Evolutionary conservation across 53 echinoderm and acorn worm genomes (phyloP), one percentile per base, ranked within the genome.

Genomic region (Mesocentrotus franciscanus): DNA sequence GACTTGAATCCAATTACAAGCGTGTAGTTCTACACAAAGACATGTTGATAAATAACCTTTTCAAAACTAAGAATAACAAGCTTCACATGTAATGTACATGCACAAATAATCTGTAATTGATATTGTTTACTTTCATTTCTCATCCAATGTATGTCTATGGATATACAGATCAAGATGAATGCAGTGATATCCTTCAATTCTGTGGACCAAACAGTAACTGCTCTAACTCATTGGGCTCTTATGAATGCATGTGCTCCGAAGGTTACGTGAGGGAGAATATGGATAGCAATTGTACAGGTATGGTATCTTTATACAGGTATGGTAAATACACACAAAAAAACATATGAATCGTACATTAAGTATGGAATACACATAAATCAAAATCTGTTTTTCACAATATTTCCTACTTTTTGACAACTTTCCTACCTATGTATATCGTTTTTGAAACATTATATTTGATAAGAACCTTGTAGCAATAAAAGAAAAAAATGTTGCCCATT

Each of bases 121-220:
- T 33, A 11, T 14, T 7, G 7, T 4, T 35, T 32, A 4, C 34
- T 14, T 76, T 14, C 16, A 12, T 78, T 14, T 33, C 34, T 11
- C 16, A 33, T 78, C 32, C 6, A 14, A 34, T 33, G 13, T 34
- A 33, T 78, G 14, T 33, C 16, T 71, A 22, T 22, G 22, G 22
- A 4, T 15, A 14, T 81, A 5, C 20, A 81, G 81, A 81, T 81
- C 42, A 16, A 18, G 26, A 92, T 76, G 92, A 92, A 92, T 92
- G 92, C 30, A 66, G 15, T 10, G 42, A 92, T 26, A 58, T 56
- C 14, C 10, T 29, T 16, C 29, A 18, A 15, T 49, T 26, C 14
- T 92, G 92, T 92, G 92, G 92, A 92, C 39, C 74, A 55, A 75
- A 57, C 26, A 92, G 92, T 75, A 75, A 42, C 74, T 92, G 92